Conservation (phyloP, 2,888 invertebrate species). For the Xanthorhoe designata region DNA sequence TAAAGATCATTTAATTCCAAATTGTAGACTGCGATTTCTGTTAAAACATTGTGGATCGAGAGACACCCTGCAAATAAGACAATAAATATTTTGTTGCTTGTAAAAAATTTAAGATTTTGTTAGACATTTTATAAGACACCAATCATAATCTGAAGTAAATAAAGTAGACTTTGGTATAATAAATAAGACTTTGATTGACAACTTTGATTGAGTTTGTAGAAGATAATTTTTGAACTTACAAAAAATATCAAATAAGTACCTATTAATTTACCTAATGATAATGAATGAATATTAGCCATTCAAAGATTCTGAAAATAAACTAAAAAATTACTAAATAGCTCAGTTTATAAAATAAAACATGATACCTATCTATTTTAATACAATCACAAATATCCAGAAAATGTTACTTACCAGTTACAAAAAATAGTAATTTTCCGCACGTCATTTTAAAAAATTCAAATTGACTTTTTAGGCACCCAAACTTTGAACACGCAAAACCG, state of each 20-base stretch:
- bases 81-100: not conserved
- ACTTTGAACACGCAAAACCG: not conserved
- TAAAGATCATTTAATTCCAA: conserved; percentile 60
- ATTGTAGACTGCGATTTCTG: conserved; percentile 47
- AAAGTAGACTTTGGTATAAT: too few relatives aligned
- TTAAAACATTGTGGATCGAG: conserved; percentile 37
- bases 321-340: too few relatives aligned
- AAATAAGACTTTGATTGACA: too few relatives aligned
- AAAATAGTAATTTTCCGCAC: conserved; percentile 7
- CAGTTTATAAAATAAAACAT: too few relatives aligned
- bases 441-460: not conserved
- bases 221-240: too few relatives aligned
- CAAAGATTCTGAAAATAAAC: too few relatives aligned
- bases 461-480: not conserved
- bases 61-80: conserved; percentile 30
- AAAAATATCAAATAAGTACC: not conserved
- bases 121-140: too few relatives aligned
- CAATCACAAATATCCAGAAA: not conserved
- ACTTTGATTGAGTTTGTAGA: too few relatives aligned
- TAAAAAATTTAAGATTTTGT: too few relatives aligned
- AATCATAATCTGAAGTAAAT: too few relatives aligned
- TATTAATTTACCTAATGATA: not conserved
- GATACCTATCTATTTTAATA: too few relatives aligned
- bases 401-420: conserved; percentile 26
- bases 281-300: not conserved